Percentiles rank a stretch among this genome's conserved stretches.
Evolutionary conservation across 2,113 vertebrate genomes (phyloP).

Genomic region (Tenrec ecaudatus): DNA sequence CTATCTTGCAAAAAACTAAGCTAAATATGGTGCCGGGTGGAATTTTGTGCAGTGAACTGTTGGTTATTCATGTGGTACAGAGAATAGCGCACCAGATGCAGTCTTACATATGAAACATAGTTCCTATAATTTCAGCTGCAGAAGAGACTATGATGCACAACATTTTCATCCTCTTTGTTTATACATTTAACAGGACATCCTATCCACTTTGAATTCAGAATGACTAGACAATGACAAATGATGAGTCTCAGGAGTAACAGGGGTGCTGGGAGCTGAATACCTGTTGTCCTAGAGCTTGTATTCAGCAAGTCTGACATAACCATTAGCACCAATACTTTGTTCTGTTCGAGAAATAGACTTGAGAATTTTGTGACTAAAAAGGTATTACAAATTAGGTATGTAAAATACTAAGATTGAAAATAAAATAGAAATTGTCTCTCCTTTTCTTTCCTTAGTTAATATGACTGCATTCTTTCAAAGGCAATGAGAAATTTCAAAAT

Average conservation of each 20-base stretch:
- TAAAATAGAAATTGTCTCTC: constrained; percentile 23
- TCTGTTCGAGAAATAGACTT: constrained; percentile 62
- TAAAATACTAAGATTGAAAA: constrained; percentile 63
- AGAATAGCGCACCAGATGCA: constrained; percentile 71
- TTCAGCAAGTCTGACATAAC: constrained; percentile 56
- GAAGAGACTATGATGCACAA: constrained; percentile 64
- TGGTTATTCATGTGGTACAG: constrained; percentile 67
- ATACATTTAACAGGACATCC: constrained; percentile 73
- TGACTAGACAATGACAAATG: constrained; percentile 79
- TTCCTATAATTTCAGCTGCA: constrained; percentile 75
- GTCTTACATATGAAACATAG: constrained; percentile 66
- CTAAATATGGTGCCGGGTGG: constrained; percentile 65
- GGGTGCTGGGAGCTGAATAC: constrained; percentile 56
- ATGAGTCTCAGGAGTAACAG: constrained; percentile 69
- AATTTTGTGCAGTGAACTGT: constrained; percentile 60
- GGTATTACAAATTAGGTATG: constrained; percentile 44
- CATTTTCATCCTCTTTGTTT: constrained; percentile 75
- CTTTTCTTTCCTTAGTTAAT: constrained; percentile 2
- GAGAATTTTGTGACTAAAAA: not conserved
- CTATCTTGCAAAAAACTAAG: constrained; percentile 70
- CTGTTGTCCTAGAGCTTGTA: constrained; percentile 54
- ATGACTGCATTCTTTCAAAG: constrained; percentile 40
- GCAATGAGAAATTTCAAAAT: constrained; percentile 54
- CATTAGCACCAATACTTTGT: constrained; percentile 41
- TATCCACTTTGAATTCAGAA: constrained; percentile 76